Conservation (phyloP, 2,113 vertebrate genomes). For the Rhizomys pruinosus region DNA sequence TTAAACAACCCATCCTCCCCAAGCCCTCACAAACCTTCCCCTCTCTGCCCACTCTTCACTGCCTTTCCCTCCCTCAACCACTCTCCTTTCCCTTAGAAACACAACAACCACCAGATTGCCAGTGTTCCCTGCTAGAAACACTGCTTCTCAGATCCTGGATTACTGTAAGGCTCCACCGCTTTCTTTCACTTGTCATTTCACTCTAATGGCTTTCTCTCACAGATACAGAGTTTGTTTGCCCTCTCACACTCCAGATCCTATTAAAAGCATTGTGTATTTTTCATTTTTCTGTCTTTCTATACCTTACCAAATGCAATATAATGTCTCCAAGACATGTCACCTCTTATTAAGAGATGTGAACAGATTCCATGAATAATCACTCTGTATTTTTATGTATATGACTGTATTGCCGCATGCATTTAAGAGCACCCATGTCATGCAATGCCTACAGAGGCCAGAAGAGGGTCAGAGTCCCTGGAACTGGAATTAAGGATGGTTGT, state of each 20-base stretch:
- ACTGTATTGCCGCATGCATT: too few relatives aligned
- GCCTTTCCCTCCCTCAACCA: too few relatives aligned
- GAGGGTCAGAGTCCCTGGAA: too few relatives aligned
- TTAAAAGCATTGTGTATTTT: not conserved
- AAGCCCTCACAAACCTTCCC: too few relatives aligned
- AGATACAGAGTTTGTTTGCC: not conserved
- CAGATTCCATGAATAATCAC: conserved; percentile 10
- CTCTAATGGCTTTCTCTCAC: conserved; percentile 19
- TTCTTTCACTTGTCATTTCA: not conserved
- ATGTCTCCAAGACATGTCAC: not conserved
- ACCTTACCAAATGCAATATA: not conserved
- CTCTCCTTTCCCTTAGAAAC: not conserved
- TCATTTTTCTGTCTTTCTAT: conserved; percentile 1
- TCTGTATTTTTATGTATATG: too few relatives aligned
- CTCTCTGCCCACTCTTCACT: not conserved
- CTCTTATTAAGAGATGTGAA: not conserved
- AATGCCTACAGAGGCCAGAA: too few relatives aligned
- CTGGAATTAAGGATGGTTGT: too few relatives aligned
- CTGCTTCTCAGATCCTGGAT: not conserved
- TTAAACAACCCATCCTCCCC: too few relatives aligned
- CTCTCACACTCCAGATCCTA: not conserved
- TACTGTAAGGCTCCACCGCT: not conserved
- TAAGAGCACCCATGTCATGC: too few relatives aligned
- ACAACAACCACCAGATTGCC: not conserved
- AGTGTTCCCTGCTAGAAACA: conserved; percentile 15